Evolutionary conservation across 1,140 invertebrate species (phyloP).

Genomic region (Pogonus chalceus): DNA sequence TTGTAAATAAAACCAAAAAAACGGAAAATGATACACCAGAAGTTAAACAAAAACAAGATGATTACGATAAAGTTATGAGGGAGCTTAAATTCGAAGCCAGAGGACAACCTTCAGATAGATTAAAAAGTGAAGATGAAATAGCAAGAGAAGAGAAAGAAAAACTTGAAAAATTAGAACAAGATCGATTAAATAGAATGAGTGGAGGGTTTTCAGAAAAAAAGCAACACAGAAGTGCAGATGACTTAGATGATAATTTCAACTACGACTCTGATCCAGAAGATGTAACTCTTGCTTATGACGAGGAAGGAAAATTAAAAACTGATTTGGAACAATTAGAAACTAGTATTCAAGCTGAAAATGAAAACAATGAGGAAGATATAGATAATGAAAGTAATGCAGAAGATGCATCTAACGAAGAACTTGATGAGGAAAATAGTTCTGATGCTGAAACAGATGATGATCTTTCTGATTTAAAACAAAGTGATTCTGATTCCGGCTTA

Average conservation of each 20-base stretch:
- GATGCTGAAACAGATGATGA: constrained; percentile 29
- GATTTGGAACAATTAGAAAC: constrained; percentile 21
- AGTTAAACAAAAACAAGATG: constrained; percentile 47
- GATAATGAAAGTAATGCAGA: constrained; percentile 25
- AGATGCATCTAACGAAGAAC: constrained; percentile 22
- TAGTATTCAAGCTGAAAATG: constrained; percentile 24
- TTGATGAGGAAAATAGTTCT: constrained; percentile 14
- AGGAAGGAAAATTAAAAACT: constrained; percentile 35
- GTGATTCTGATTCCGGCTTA: constrained; percentile 22
- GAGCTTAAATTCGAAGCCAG: constrained; percentile 74
- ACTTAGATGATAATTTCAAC: constrained; percentile 61
- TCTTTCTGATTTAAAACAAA: constrained; percentile 29
- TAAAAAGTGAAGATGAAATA: constrained; percentile 75
- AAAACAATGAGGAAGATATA: constrained; percentile 21
- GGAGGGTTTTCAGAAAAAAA: constrained; percentile 33
- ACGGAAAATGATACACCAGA: constrained; percentile 35
- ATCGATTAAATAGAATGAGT: constrained; percentile 66
- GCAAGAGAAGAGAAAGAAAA: constrained; percentile 68
- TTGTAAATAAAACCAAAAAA: constrained; percentile 45
- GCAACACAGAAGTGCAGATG: constrained; percentile 59
- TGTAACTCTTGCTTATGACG: constrained; percentile 38
- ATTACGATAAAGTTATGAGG: constrained; percentile 74
- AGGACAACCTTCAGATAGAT: constrained; percentile 65
- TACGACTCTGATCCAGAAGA: constrained; percentile 42
- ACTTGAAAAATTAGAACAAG: constrained; percentile 68